Conservation (phyloP, 2,888 invertebrate genomes). For the Cryptus armator region DNA sequence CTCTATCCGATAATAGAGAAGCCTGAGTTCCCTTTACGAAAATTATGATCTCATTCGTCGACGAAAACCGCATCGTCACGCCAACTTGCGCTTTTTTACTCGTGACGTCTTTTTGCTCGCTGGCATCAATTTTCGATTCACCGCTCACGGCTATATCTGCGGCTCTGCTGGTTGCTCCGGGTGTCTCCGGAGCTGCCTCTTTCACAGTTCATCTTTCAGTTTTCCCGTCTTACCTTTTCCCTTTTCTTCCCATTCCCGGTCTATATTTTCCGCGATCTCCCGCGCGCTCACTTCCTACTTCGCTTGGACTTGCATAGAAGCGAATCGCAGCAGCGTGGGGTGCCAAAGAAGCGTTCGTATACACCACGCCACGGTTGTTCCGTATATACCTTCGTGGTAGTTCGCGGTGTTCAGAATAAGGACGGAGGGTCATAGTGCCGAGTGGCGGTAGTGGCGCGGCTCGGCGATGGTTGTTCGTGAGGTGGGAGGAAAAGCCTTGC, state of each 20-base stretch:
- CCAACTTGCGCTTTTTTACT: slow-evolving; percentile 50
- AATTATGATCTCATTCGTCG: slow-evolving; percentile 63
- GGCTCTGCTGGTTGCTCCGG: slow-evolving; percentile 6
- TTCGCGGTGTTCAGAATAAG: slow-evolving; percentile 35
- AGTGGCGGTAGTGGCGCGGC: slow-evolving; percentile 54
- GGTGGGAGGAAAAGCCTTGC: slow-evolving; percentile 59
- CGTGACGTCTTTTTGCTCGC: slow-evolving; percentile 54
- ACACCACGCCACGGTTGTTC: slow-evolving; percentile 14
- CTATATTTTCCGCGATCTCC: not conserved
- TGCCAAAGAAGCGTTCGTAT: slow-evolving; percentile 27
- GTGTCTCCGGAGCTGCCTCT: not conserved
- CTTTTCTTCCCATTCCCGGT: slow-evolving; percentile 4
- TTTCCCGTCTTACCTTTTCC: slow-evolving; percentile 3
- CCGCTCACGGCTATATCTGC: slow-evolving; percentile 39
- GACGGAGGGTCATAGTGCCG: slow-evolving; percentile 47
- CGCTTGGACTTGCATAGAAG: slow-evolving; percentile 37
- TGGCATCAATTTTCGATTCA: slow-evolving; percentile 62
- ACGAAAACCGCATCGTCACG: slow-evolving; percentile 59
- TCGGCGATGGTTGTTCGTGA: slow-evolving; percentile 58
- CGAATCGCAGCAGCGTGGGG: not conserved
- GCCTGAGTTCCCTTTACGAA: not conserved
- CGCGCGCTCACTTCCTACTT: slow-evolving; percentile 16
- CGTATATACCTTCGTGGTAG: slow-evolving; percentile 43
- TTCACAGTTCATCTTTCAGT: not conserved
- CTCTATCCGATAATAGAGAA: slow-evolving; percentile 21